Percentiles rank a stretch among this genome's conserved stretches.
Evolutionary conservation across 2,797 vertebrate genomes (phyloP).

Genomic region (Thripadectes ignobilis): DNA sequence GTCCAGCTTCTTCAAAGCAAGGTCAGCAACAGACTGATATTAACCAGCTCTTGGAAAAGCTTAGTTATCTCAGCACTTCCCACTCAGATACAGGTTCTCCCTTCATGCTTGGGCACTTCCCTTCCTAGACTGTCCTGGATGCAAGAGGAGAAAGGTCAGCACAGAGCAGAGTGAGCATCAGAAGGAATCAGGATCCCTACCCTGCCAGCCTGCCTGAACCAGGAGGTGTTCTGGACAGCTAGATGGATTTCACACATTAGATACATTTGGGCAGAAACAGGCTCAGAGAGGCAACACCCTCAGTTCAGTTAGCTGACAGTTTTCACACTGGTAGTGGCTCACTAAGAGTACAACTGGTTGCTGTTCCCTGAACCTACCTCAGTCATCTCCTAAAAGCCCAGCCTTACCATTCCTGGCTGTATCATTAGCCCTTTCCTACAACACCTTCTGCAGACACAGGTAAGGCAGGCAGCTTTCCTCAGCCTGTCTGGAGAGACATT

Average conservation of each 20-base stretch:
- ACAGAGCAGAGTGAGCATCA: neutral
- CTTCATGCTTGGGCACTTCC: neutral
- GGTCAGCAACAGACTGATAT: fast-evolving
- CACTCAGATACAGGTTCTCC: neutral
- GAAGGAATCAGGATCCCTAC: neutral
- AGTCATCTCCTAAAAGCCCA: neutral
- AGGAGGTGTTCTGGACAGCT: neutral
- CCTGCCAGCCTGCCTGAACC: fast-evolving
- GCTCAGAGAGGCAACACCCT: neutral
- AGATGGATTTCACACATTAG: neutral
- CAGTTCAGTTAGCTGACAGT: neutral
- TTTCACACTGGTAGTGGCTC: neutral
- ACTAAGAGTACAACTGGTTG: neutral
- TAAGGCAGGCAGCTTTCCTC: neutral
- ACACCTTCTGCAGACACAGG: neutral
- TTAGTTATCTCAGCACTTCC: neutral
- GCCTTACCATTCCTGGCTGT: neutral
- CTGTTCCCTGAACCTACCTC: neutral
- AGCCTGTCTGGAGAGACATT: neutral
- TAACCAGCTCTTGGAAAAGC: neutral
- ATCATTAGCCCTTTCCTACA: neutral
- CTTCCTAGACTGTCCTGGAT: neutral
- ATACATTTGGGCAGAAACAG: neutral
- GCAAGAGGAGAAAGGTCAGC: neutral
- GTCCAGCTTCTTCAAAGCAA: neutral